Percentiles rank a stretch among this genome's conserved stretches.
Conservation (phyloP, 1,140 invertebrate genomes). For the Mesaphorura yosii region DNA sequence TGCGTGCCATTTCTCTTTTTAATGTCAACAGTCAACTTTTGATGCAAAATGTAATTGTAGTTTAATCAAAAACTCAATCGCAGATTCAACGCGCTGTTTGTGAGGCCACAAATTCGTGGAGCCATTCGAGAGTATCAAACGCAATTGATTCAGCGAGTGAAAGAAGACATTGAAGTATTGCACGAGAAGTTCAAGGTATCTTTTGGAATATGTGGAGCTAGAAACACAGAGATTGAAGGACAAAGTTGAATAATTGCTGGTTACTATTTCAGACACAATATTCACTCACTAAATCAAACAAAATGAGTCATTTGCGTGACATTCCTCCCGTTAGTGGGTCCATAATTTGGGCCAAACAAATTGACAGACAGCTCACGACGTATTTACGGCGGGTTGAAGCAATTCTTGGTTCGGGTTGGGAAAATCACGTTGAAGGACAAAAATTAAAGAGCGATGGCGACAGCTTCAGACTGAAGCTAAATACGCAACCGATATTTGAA, state of each 20-base stretch:
- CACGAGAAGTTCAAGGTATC: constrained; percentile 97
- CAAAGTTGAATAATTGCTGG: constrained; percentile 43
- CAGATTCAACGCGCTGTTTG: constrained; percentile 98
- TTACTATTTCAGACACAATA: too few species aligned
- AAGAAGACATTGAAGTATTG: constrained; percentile 94
- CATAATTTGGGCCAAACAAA: constrained; percentile 98
- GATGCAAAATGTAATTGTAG: constrained; percentile 48
- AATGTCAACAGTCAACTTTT: neutral
- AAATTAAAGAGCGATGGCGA: constrained; percentile 96
- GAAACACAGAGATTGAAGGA: too few species aligned
- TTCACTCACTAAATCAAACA: constrained; percentile 79
- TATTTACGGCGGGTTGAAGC: constrained; percentile 94
- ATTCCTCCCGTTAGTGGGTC: constrained; percentile 91
- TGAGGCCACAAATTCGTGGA: constrained; percentile 93
- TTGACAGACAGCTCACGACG: constrained; percentile 93
- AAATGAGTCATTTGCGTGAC: constrained; percentile 81
- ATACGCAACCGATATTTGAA: constrained; percentile 93
- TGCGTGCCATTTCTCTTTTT: neutral
- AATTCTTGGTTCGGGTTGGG: constrained; percentile 96
- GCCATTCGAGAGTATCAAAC: constrained; percentile 99
- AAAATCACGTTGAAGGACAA: constrained; percentile 94
- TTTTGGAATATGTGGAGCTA: too few species aligned
- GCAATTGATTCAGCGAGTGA: constrained; percentile 95
- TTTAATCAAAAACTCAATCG: too few species aligned
- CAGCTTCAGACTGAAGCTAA: constrained; percentile 88